Evolutionary conservation across 2,797 vertebrate species (phyloP).

Genomic region (Xerus rutilus): DNA sequence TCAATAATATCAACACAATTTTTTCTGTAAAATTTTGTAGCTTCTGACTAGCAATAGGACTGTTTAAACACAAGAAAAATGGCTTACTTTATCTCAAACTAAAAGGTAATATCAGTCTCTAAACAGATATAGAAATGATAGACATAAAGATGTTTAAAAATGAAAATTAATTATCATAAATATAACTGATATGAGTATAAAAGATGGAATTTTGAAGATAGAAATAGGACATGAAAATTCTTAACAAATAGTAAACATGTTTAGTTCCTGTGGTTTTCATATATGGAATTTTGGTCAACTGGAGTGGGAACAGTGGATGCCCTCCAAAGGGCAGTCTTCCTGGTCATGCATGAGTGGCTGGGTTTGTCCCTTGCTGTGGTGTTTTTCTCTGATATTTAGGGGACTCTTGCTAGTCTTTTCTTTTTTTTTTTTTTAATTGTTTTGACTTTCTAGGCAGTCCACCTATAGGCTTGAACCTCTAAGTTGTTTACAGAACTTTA

Average conservation of each 20-base stretch:
- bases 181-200: background rate
- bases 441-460: background rate
- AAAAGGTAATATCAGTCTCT: background rate
- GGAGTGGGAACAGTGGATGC: rapidly evolving
- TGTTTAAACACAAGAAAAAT: background rate
- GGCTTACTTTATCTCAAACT: background rate
- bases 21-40: background rate
- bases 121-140: background rate
- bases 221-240: background rate
- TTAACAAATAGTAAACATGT: background rate
- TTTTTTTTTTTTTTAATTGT: too few relatives aligned
- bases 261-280: background rate
- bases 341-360: rapidly evolving
- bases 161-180: background rate
- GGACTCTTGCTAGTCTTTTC: background rate
- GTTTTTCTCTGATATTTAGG: background rate
- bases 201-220: background rate
- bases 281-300: background rate
- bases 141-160: background rate
- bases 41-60: background rate
- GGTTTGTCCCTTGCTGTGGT: background rate
- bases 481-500: background rate
- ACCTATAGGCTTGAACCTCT: background rate
- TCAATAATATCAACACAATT: background rate
- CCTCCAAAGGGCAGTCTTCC: background rate